phyloP scores from a whole-genome alignment of 2,888 invertebrate genomes.

The Drosophila atripex region DNA sequence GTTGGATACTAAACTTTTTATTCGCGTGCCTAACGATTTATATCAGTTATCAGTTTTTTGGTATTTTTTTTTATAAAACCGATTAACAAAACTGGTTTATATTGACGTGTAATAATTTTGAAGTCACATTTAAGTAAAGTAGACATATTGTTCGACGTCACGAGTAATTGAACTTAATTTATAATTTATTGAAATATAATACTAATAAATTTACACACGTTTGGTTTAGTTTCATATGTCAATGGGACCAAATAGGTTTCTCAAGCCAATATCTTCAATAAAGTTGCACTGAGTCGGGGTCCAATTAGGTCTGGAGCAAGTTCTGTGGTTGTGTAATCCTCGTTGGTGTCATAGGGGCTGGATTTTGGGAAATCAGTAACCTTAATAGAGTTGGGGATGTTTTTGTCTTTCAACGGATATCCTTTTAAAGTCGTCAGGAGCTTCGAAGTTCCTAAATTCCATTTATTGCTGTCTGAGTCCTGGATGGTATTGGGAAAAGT shows the following conservation, averaged over 20 bases:
- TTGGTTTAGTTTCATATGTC: not conserved
- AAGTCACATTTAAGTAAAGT: not conserved
- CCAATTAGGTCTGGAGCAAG: constrained; percentile 14
- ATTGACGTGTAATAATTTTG: not conserved
- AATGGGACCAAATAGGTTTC: not conserved
- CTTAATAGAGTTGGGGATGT: not conserved
- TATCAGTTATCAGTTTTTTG: constrained; percentile 3
- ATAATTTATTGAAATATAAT: not conserved
- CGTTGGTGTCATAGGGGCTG: not conserved
- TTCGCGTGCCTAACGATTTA: not conserved
- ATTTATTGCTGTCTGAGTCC: not conserved
- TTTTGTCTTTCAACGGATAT: constrained; percentile 1
- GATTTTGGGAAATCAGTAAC: not conserved
- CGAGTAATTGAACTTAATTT: not conserved
- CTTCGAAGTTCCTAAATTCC: not conserved
- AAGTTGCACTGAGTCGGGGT: constrained; percentile 15
- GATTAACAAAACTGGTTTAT: not conserved
- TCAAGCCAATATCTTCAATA: constrained; percentile 16
- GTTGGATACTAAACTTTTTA: not conserved
- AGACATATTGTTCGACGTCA: not conserved
- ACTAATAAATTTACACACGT: not conserved
- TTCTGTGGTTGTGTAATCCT: constrained; percentile 13
- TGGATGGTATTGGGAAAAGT: constrained; percentile 3
- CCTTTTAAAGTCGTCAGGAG: constrained; percentile 2
- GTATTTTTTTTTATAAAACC: not conserved